Conservation (phyloP, 2,797 vertebrate genomes). For the Tauraco hartlaubi region DNA sequence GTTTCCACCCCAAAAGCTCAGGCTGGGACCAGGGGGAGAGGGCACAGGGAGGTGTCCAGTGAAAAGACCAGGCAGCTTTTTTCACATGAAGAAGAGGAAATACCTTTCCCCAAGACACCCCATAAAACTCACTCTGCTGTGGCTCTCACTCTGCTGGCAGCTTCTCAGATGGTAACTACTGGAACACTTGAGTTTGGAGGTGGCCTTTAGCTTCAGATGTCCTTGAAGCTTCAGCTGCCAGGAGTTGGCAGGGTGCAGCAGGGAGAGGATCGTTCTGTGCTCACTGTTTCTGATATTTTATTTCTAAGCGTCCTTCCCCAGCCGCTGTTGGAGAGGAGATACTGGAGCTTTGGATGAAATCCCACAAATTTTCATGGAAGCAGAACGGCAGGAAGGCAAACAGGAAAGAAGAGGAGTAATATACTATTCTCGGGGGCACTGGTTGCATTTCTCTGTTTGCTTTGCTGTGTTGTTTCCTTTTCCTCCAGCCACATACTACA, state of each 20-base stretch:
- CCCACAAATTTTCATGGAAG: conserved; percentile 52
- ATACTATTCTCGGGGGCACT: conserved; percentile 36
- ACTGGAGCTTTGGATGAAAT: conserved; percentile 40
- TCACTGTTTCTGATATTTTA: conserved; percentile 16
- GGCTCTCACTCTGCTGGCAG: background rate
- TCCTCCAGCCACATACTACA: conserved; percentile 7
- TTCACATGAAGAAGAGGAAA: background rate
- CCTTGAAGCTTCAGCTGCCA: conserved; percentile 5
- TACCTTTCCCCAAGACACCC: background rate
- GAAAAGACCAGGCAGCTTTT: background rate
- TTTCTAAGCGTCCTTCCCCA: background rate
- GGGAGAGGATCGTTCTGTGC: background rate
- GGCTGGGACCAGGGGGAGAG: background rate
- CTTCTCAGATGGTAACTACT: background rate
- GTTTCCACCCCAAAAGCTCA: background rate
- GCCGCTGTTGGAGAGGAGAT: conserved; percentile 3
- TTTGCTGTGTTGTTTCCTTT: conserved; percentile 19
- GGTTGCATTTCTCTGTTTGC: conserved; percentile 41
- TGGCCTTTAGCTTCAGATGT: conserved; percentile 14
- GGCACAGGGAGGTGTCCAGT: background rate
- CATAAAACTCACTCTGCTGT: background rate
- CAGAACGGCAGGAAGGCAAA: conserved; percentile 59
- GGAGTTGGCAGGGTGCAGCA: background rate
- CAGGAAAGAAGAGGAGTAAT: conserved; percentile 71
- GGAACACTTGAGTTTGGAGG: background rate